Conservation (phyloP, 2,113 vertebrate species). For the Lagopus muta region DNA sequence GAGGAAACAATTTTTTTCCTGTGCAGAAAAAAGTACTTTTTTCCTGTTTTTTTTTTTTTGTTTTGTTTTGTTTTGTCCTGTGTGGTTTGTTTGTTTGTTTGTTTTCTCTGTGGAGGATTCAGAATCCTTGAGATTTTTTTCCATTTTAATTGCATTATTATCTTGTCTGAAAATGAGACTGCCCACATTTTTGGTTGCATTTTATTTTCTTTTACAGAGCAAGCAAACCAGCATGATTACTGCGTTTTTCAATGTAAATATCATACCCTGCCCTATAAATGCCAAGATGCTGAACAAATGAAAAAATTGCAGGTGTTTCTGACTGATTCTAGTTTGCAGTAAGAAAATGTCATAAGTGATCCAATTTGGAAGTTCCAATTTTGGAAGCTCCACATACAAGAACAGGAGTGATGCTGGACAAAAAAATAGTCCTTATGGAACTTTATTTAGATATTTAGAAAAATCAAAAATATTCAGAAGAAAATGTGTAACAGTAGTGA, state of each 20-base stretch:
- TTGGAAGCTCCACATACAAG: background rate
- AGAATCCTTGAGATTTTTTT: background rate
- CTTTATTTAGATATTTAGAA: constrained; percentile 21
- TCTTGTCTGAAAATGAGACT: background rate
- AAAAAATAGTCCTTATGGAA: background rate
- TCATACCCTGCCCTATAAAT: background rate
- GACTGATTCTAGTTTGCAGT: background rate
- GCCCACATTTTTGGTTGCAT: background rate
- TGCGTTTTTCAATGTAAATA: background rate
- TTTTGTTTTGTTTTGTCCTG: too few species aligned
- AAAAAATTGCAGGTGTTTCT: constrained; percentile 28
- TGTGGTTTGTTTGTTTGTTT: background rate
- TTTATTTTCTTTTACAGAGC: background rate
- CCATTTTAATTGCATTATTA: background rate
- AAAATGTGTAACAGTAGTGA: background rate
- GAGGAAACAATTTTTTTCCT: background rate
- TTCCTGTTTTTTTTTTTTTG: background rate
- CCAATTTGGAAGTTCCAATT: background rate
- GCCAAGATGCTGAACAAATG: background rate
- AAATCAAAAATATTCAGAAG: background rate
- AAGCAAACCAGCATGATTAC: background rate
- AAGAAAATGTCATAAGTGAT: background rate
- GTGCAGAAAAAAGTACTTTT: background rate
- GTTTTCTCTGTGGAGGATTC: background rate
- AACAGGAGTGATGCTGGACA: background rate